Evolutionary conservation across 2,888 invertebrate species (phyloP).

Genomic region (Limenitis camilla): DNA sequence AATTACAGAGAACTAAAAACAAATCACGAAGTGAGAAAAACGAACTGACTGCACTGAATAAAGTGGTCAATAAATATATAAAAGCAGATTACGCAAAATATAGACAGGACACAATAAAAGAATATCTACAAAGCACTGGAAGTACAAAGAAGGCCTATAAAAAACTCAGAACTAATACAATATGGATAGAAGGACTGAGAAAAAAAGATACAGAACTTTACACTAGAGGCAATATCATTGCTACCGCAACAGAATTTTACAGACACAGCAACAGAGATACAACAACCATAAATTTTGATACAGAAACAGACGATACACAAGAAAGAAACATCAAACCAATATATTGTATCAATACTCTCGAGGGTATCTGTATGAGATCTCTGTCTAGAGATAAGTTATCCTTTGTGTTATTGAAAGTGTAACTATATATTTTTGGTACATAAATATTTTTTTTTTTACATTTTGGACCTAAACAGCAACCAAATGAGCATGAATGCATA

Average conservation of each 20-base stretch:
- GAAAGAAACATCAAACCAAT: no score
- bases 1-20: slow-evolving; percentile 13
- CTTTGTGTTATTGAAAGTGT: no score
- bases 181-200: slow-evolving; percentile 22
- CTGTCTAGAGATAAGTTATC: no score
- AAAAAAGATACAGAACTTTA: background rate
- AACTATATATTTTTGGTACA: no score
- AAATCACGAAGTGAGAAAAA: slow-evolving; percentile 13
- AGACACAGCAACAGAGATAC: slow-evolving; percentile 2
- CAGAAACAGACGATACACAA: no score
- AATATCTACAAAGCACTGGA: slow-evolving; percentile 6
- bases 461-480: no score
- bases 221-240: slow-evolving; percentile 10
- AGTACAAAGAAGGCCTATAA: slow-evolving; percentile 17
- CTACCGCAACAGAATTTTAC: slow-evolving; percentile 13
- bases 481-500: no score
- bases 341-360: no score
- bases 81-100: slow-evolving; percentile 15
- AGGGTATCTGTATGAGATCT: no score
- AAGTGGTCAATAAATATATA: slow-evolving; percentile 14
- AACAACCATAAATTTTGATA: no score
- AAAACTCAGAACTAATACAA: slow-evolving; percentile 17
- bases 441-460: no score
- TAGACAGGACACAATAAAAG: slow-evolving; percentile 9
- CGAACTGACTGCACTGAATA: slow-evolving; percentile 14